A percentile compares a stretch with the other conserved stretches of the same genome.
Conservation (phyloP, 2,797 vertebrate species). For the Anniella stebbinsi region DNA sequence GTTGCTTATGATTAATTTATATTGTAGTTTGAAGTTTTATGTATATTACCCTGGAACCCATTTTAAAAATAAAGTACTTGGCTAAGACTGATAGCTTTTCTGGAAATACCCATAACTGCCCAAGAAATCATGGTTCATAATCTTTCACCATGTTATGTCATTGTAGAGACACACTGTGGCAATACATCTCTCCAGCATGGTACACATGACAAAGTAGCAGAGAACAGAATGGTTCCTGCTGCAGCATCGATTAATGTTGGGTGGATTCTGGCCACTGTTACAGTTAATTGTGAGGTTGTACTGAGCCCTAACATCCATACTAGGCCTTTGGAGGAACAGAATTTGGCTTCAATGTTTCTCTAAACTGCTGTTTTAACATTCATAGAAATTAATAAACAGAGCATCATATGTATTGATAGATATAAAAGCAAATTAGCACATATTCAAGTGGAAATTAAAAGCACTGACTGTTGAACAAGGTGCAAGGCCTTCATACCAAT, state of each 20-base stretch:
- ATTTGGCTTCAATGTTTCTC: neutral
- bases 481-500: conserved; percentile 36
- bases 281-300: neutral
- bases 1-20: neutral
- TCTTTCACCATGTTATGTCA: neutral
- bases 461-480: neutral
- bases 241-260: neutral
- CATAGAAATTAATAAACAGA: neutral
- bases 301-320: neutral
- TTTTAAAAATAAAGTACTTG: too few relatives aligned
- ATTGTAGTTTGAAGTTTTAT: neutral
- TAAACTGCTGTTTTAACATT: neutral
- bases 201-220: too few relatives aligned
- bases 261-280: neutral
- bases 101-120: neutral
- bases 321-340: neutral
- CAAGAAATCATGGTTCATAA: neutral
- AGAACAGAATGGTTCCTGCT: neutral
- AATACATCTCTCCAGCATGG: neutral
- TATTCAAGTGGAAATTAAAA: neutral
- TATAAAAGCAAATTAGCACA: neutral
- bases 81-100: neutral
- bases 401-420: neutral
- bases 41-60: neutral
- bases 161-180: too few relatives aligned